phyloP scores from a whole-genome alignment of 1,140 invertebrate species.

The Druon quercuslanigerum region DNA sequence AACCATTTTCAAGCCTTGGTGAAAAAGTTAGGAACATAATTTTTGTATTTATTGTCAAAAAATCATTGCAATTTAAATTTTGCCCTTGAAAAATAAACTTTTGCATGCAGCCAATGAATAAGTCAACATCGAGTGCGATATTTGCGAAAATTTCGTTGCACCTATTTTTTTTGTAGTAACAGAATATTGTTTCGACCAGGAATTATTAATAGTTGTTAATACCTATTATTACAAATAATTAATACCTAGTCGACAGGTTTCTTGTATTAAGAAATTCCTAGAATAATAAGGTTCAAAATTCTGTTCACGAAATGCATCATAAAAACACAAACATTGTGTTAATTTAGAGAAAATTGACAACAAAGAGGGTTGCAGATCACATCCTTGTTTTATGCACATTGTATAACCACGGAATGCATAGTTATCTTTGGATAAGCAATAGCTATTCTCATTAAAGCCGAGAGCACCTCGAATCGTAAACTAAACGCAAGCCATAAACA shows the following conservation, averaged over 20 bases:
- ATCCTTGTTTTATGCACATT: background rate
- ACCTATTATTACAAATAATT: no score
- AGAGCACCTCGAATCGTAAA: slow-evolving; percentile 23
- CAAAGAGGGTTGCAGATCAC: background rate
- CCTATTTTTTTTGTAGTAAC: no score
- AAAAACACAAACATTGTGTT: background rate
- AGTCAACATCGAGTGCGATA: no score
- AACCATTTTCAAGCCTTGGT: no score
- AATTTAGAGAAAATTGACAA: slow-evolving; percentile 6
- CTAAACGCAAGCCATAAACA: slow-evolving; percentile 22
- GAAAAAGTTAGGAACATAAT: no score
- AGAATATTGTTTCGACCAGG: no score
- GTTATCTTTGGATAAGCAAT: slow-evolving; percentile 2
- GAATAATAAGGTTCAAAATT: background rate
- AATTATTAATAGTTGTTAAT: no score
- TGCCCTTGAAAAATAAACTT: no score
- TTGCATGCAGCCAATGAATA: no score
- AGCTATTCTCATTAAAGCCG: slow-evolving; percentile 7
- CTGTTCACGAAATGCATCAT: background rate
- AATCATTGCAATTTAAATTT: no score
- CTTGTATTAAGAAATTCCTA: background rate
- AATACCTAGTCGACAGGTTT: background rate
- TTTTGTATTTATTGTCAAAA: no score
- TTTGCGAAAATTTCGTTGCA: no score
- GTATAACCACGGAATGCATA: background rate